phyloP scores from a whole-genome alignment of 2,888 invertebrate species.

The Troglohyphantes excavatus region DNA sequence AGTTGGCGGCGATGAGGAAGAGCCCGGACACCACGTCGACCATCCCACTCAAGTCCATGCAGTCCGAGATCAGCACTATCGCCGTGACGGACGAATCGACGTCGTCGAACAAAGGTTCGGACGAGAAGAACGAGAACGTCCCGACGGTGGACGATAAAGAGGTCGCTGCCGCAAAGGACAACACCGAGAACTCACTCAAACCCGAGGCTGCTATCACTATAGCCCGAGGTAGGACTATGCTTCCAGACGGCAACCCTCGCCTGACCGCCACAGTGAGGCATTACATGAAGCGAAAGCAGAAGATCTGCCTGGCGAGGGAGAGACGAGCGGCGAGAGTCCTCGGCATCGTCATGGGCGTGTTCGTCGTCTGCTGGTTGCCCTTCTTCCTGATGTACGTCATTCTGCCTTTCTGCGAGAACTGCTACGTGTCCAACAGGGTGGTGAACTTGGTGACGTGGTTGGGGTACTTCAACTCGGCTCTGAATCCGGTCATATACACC shows the following conservation, averaged over 20 bases:
- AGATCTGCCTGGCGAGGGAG: conserved; percentile 94
- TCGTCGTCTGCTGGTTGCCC: conserved; percentile 98
- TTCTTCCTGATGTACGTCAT: conserved; percentile 99
- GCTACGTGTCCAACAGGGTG: conserved; percentile 79
- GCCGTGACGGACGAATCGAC: conserved; percentile 75
- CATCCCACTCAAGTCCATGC: conserved; percentile 71
- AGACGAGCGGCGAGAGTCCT: conserved; percentile 95
- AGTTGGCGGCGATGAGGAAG: conserved; percentile 63
- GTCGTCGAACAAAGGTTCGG: conserved; percentile 58
- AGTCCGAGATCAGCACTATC: conserved; percentile 74
- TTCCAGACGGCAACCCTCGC: conserved; percentile 71
- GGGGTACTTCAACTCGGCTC: conserved; percentile 94
- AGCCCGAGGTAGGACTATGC: conserved; percentile 35
- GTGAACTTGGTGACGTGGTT: conserved; percentile 94
- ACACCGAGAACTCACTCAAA: not conserved
- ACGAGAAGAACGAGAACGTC: conserved; percentile 35
- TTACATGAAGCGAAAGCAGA: conserved; percentile 84
- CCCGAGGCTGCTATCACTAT: not conserved
- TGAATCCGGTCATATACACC: conserved; percentile 97
- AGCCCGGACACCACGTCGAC: conserved; percentile 64
- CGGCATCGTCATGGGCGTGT: conserved; percentile 98
- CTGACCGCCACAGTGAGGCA: conserved; percentile 81
- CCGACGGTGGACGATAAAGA: conserved; percentile 2
- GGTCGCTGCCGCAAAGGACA: conserved; percentile 10
- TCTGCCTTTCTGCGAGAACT: conserved; percentile 87